A percentile compares a stretch with the other conserved stretches of the same genome.
phyloP scores from a whole-genome alignment of 2,888 invertebrate genomes.

The Saturnia pavonia region DNA sequence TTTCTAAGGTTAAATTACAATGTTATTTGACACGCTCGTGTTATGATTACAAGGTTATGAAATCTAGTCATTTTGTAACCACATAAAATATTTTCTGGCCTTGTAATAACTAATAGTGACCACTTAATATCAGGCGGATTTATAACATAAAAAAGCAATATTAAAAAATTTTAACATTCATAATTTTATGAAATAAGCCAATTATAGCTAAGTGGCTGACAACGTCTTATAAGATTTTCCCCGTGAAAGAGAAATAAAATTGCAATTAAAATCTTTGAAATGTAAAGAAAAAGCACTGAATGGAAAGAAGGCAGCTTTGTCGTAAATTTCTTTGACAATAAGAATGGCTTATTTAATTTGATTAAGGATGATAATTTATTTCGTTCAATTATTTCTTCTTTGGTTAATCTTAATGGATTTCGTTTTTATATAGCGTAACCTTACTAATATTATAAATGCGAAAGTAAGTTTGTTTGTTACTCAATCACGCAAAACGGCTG shows the following conservation, averaged over 20 bases:
- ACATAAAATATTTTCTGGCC: too few relatives aligned
- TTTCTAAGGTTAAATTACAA: too few relatives aligned
- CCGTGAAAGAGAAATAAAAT: slow-evolving; percentile 22
- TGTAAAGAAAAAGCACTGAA: slow-evolving; percentile 17
- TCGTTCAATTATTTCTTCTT: background rate
- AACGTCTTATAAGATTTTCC: slow-evolving; percentile 1
- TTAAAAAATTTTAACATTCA: background rate
- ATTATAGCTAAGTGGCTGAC: slow-evolving; percentile 10
- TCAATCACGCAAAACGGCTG: too few relatives aligned
- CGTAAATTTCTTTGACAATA: slow-evolving; percentile 12
- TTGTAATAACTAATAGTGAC: too few relatives aligned
- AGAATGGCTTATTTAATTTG: slow-evolving; percentile 2
- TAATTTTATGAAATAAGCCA: slow-evolving; percentile 11
- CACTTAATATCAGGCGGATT: too few relatives aligned
- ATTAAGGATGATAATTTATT: background rate
- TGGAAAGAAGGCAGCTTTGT: background rate
- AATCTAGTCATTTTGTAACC: too few relatives aligned
- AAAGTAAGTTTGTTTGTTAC: too few relatives aligned
- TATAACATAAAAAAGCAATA: background rate
- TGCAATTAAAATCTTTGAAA: slow-evolving; percentile 29
- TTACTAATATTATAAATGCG: too few relatives aligned
- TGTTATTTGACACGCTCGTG: too few relatives aligned
- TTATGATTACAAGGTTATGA: too few relatives aligned
- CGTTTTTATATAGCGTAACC: background rate
- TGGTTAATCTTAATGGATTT: slow-evolving; percentile 4